phyloP scores from a whole-genome alignment of 2,888 invertebrate species.

The Apocheima hispidaria region DNA sequence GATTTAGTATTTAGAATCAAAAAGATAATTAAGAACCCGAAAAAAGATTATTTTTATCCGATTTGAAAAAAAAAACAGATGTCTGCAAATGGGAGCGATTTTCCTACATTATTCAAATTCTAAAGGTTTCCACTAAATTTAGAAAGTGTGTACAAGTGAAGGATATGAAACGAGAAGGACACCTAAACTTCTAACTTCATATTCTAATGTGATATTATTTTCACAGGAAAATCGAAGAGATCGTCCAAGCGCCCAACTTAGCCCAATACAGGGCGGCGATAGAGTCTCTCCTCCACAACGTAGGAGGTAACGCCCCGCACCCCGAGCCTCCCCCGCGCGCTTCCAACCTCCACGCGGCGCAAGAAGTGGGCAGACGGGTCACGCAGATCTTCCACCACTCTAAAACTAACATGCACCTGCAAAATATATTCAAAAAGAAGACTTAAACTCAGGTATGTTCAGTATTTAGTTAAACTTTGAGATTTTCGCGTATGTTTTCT shows the following conservation, averaged over 20 bases:
- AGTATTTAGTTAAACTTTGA: too few relatives aligned
- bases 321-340: slow-evolving; percentile 53
- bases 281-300: slow-evolving; percentile 73
- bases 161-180: too few relatives aligned
- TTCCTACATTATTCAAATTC: too few relatives aligned
- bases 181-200: neutral
- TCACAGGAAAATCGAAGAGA: slow-evolving; percentile 75
- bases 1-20: too few relatives aligned
- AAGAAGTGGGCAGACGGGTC: slow-evolving; percentile 78
- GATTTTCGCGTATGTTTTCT: too few relatives aligned
- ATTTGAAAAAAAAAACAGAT: too few relatives aligned
- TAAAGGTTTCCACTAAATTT: too few relatives aligned
- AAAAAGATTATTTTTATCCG: too few relatives aligned
- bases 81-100: too few relatives aligned
- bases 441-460: slow-evolving; percentile 55
- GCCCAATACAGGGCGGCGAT: slow-evolving; percentile 73
- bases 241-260: slow-evolving; percentile 66
- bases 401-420: slow-evolving; percentile 79
- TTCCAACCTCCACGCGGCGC: slow-evolving; percentile 70
- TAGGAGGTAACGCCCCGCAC: slow-evolving; percentile 48
- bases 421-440: slow-evolving; percentile 83
- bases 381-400: slow-evolving; percentile 82
- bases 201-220: neutral
- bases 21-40: too few relatives aligned
- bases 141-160: too few relatives aligned